Conservation (phyloP, 2,888 invertebrate species). For the Drosophila quinaria region DNA sequence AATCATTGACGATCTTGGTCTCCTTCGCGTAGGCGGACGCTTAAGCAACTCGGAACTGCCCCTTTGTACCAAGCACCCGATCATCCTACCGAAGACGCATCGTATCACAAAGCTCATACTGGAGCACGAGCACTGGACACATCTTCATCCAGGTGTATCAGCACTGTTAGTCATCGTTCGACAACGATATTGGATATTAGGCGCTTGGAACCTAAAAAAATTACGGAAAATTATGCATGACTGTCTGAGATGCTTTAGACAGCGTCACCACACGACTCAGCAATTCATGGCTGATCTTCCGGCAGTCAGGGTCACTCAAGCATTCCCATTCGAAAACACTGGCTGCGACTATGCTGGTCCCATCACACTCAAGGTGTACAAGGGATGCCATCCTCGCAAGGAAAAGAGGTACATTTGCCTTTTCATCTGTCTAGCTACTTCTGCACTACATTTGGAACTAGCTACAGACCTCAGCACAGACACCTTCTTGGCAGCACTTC, state of each 20-base stretch:
- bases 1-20: not conserved
- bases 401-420: not conserved
- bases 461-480: too few relatives aligned
- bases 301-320: not conserved
- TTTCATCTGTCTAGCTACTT: too few relatives aligned
- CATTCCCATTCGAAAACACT: not conserved
- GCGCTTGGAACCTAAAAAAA: slow-evolving; percentile 37
- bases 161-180: slow-evolving; percentile 43
- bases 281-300: slow-evolving; percentile 1
- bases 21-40: not conserved
- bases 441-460: too few relatives aligned
- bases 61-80: not conserved
- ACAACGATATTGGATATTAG: slow-evolving; percentile 43
- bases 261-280: not conserved
- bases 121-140: slow-evolving; percentile 2
- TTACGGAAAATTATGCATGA: not conserved
- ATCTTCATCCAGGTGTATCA: slow-evolving; percentile 31
- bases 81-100: not conserved
- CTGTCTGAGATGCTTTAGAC: slow-evolving; percentile 13
- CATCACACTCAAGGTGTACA: too few relatives aligned
- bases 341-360: not conserved
- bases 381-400: too few relatives aligned
- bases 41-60: not conserved
- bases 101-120: slow-evolving; percentile 15
- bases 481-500: too few relatives aligned